A percentile compares a stretch with the other conserved stretches of the same genome.
phyloP scores from a whole-genome alignment of 1,140 invertebrate species.

The Liolophura sinensis region DNA sequence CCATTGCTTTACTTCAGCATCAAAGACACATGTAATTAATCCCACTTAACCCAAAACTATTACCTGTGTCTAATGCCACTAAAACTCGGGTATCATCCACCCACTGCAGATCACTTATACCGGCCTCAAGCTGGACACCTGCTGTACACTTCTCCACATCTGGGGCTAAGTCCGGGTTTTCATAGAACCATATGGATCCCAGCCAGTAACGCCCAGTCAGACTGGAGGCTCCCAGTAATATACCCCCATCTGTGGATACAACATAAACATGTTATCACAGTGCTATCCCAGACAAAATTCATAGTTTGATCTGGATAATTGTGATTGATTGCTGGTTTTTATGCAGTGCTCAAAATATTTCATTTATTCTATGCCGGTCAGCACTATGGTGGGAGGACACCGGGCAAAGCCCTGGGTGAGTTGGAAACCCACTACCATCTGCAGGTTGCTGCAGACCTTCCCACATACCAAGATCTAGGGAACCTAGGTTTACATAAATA shows the following conservation, averaged over 20 bases:
- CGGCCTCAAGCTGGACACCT: slow-evolving; percentile 53
- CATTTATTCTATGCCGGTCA: not conserved
- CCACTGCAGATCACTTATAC: slow-evolving; percentile 47
- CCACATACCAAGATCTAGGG: too few species aligned
- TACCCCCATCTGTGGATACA: slow-evolving; percentile 44
- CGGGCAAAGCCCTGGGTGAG: not conserved
- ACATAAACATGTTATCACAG: not conserved
- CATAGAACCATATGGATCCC: slow-evolving; percentile 56
- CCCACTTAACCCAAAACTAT: not conserved
- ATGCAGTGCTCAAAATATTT: not conserved
- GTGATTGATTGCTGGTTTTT: not conserved
- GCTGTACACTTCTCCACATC: slow-evolving; percentile 55
- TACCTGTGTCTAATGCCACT: slow-evolving; percentile 49
- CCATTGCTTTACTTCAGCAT: too few species aligned
- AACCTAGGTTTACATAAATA: too few species aligned
- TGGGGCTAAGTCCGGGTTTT: slow-evolving; percentile 41
- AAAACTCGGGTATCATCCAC: slow-evolving; percentile 39
- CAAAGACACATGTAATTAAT: too few species aligned
- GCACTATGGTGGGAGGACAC: too few species aligned
- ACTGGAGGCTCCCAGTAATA: slow-evolving; percentile 53
- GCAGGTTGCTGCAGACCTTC: not conserved
- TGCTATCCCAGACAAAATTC: not conserved
- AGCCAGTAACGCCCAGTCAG: slow-evolving; percentile 54
- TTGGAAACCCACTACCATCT: not conserved
- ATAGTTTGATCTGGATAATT: not conserved